phyloP scores from a whole-genome alignment of 2,888 invertebrate species.

The Standfussiana lucernea region DNA sequence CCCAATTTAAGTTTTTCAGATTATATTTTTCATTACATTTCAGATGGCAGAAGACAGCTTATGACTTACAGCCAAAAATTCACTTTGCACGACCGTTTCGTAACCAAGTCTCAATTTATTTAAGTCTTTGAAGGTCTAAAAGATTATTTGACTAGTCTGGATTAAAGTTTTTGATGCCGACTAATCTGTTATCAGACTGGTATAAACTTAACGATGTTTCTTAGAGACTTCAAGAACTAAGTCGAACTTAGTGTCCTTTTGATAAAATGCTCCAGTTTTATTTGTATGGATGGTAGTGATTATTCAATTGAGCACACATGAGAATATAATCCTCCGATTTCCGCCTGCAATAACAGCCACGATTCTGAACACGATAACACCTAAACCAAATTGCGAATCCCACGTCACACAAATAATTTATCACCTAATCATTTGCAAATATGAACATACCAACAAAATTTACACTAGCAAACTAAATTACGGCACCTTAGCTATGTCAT shows the following conservation, averaged over 20 bases:
- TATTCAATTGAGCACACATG: not conserved
- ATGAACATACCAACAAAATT: conserved; percentile 62
- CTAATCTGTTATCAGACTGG: conserved; percentile 57
- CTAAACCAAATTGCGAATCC: conserved; percentile 9
- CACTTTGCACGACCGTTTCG: conserved; percentile 25
- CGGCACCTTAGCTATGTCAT: conserved; percentile 75
- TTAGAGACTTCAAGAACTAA: conserved; percentile 31
- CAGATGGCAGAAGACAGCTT: conserved; percentile 6
- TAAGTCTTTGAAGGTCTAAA: conserved; percentile 25
- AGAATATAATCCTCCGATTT: not conserved
- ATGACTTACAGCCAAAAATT: conserved; percentile 17
- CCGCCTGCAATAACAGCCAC: conserved; percentile 7
- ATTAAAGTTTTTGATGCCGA: conserved; percentile 57
- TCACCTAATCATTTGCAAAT: conserved; percentile 64
- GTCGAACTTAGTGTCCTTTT: not conserved
- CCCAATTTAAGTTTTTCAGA: not conserved
- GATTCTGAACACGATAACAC: conserved; percentile 2
- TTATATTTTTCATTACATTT: conserved; percentile 7
- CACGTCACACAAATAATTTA: conserved; percentile 21
- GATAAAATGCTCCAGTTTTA: not conserved
- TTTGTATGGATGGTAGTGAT: not conserved
- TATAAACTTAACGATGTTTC: conserved; percentile 50
- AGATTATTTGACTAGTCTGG: conserved; percentile 40
- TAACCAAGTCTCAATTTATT: conserved; percentile 22
- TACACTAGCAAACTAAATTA: conserved; percentile 72